Conservation (phyloP, 2,113 vertebrate genomes). For the Sceloporus undulatus region DNA sequence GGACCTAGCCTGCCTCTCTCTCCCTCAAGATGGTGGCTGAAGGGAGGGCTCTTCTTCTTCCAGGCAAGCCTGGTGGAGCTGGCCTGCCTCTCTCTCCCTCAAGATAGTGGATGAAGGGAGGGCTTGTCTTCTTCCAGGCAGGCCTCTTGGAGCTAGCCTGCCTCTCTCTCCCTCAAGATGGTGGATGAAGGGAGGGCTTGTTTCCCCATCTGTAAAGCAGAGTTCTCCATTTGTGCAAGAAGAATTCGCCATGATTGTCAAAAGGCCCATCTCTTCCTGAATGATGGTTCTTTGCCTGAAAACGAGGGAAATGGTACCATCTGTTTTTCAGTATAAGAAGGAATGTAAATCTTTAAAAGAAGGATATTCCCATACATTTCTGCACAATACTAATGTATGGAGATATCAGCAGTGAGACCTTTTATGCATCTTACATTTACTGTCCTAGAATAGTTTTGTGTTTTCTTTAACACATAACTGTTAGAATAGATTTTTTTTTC, state of each 20-base stretch:
- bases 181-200: too few species aligned
- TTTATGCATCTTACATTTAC: not conserved
- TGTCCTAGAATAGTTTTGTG: not conserved
- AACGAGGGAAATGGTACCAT: not conserved
- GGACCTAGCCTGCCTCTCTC: too few species aligned
- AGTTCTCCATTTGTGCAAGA: too few species aligned
- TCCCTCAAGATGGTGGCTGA: too few species aligned
- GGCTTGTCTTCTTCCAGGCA: too few species aligned
- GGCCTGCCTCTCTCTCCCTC: too few species aligned
- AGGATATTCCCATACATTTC: not conserved
- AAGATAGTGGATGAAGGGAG: too few species aligned
- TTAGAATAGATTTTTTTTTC: not conserved
- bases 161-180: too few species aligned
- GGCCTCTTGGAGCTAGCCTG: too few species aligned
- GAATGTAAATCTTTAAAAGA: not conserved
- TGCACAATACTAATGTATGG: not conserved
- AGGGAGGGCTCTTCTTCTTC: too few species aligned
- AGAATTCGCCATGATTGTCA: not conserved
- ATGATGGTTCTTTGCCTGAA: not conserved
- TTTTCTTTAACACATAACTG: not conserved
- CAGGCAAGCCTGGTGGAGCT: too few species aligned
- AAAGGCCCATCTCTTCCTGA: not conserved
- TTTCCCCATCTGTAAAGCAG: not conserved
- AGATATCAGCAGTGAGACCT: not conserved
- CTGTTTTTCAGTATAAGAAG: not conserved